phyloP scores from a whole-genome alignment of 2,113 vertebrate species.

The Gadus chalcogrammus region DNA sequence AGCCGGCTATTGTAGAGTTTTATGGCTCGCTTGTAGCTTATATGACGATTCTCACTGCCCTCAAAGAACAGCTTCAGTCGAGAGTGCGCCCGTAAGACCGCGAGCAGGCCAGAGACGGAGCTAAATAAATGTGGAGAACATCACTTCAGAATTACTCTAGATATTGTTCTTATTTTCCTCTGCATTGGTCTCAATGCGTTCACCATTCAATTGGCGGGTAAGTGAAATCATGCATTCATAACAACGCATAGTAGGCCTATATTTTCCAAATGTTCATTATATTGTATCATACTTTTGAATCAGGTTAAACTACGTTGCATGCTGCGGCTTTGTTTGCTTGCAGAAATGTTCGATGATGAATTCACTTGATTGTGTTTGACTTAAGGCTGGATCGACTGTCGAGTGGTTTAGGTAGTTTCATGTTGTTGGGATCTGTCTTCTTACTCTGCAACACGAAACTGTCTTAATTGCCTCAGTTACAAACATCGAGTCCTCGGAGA shows the following conservation, averaged over 20 bases:
- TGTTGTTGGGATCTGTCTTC: conserved; percentile 95
- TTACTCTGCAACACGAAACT: conserved; percentile 97
- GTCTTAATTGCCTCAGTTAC: conserved; percentile 97
- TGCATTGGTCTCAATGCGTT: too few relatives aligned
- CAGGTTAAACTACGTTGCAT: too few relatives aligned
- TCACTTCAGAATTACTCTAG: not conserved
- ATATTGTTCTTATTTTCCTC: not conserved
- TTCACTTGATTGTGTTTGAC: too few relatives aligned
- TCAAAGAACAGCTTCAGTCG: conserved; percentile 88
- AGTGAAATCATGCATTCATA: not conserved
- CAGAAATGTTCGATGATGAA: too few relatives aligned
- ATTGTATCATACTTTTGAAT: too few relatives aligned
- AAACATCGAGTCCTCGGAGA: conserved; percentile 75
- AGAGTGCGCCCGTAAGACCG: conserved; percentile 79
- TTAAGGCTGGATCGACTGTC: conserved; percentile 77
- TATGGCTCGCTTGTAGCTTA: conserved; percentile 89
- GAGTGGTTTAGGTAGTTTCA: conserved; percentile 99
- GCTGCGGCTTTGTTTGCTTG: too few relatives aligned
- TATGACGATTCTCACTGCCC: conserved; percentile 94
- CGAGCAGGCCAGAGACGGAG: conserved; percentile 74
- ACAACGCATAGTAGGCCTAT: too few relatives aligned
- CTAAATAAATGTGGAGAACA: not conserved
- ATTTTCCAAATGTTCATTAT: too few relatives aligned
- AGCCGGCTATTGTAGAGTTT: conserved; percentile 98
- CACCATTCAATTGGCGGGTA: not conserved